Percentiles rank a stretch among this genome's conserved stretches.
These are phyloP conservation scores for Stigmatopora nigra DNA, from an alignment of 2,113 vertebrate genomes.

Conservation along the genomic window DNA sequence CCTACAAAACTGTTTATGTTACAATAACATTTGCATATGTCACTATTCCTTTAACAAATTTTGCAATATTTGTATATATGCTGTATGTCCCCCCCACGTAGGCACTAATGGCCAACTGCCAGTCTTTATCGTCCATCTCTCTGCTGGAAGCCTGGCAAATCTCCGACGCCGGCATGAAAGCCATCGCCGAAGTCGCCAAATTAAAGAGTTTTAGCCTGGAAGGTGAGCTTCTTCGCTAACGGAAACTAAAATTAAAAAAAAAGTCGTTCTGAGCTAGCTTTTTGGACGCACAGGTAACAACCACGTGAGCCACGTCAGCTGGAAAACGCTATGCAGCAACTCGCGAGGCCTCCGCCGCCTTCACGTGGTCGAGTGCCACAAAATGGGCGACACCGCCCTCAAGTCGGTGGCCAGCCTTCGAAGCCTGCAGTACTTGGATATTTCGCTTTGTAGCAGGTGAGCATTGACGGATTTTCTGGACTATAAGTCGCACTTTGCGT, in stretches of 20 bases:
- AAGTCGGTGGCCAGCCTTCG: slow-evolving; percentile 63
- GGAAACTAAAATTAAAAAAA: background rate
- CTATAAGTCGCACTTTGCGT: background rate
- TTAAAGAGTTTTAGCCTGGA: slow-evolving; percentile 68
- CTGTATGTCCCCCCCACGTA: slow-evolving; percentile 26
- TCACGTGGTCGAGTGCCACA: slow-evolving; percentile 66
- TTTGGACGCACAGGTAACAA: slow-evolving; percentile 64
- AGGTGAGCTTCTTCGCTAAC: slow-evolving; percentile 50
- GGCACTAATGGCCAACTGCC: slow-evolving; percentile 69
- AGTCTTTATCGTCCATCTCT: slow-evolving; percentile 59
- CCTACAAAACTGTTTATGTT: no score
- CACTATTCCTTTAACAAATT: no score
- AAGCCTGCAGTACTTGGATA: slow-evolving; percentile 66
- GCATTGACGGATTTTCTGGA: background rate
- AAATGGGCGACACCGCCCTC: slow-evolving; percentile 69
- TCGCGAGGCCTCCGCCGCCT: slow-evolving; percentile 69
- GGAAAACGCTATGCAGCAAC: slow-evolving; percentile 65
- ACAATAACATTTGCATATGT: no score
- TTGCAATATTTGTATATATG: no score
- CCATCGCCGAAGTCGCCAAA: slow-evolving; percentile 58
- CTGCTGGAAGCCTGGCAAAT: slow-evolving; percentile 70
- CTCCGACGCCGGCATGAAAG: slow-evolving; percentile 69
- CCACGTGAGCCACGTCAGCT: slow-evolving; percentile 70
- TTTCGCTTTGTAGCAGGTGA: slow-evolving; percentile 75
- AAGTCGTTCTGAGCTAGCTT: background rate